Conservation (phyloP, 35 echinoderm and acorn worm genomes). For the Holothuria glaberrima region DNA sequence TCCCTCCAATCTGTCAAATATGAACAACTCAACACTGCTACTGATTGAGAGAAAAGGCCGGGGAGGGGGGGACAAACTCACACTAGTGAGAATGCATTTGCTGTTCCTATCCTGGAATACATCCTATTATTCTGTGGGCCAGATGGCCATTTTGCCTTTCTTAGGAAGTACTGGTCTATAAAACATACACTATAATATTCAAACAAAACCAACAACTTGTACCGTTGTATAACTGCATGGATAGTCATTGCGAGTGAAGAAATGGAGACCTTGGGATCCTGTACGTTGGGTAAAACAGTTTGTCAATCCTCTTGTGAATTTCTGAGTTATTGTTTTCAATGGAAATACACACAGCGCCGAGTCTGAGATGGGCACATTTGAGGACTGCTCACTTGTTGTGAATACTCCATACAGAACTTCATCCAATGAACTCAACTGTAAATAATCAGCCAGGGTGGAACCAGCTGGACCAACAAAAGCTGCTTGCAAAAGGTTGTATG, state of each 20-base stretch:
- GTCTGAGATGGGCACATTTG: constrained; percentile 17
- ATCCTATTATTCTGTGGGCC: too few species aligned
- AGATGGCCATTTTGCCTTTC: too few species aligned
- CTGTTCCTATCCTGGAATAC: too few species aligned
- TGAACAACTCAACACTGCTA: too few species aligned
- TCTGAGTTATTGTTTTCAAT: constrained; percentile 44
- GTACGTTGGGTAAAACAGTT: constrained; percentile 49
- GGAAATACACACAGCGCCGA: constrained; percentile 72
- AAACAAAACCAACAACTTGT: constrained; percentile 27
- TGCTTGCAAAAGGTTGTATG: constrained; percentile 68
- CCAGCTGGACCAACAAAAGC: constrained; percentile 66
- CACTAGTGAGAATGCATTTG: too few species aligned
- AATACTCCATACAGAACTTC: constrained; percentile 72
- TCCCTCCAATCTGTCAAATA: too few species aligned
- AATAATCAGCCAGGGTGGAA: constrained; percentile 6
- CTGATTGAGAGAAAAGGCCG: too few species aligned
- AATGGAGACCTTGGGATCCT: constrained; percentile 55
- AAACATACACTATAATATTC: neutral
- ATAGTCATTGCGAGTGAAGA: constrained; percentile 22
- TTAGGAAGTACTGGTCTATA: neutral
- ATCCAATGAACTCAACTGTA: neutral
- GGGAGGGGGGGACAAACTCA: too few species aligned
- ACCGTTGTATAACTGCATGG: neutral
- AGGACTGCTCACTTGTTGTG: constrained; percentile 18
- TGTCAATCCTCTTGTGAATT: constrained; percentile 48